Percentiles rank a stretch among this genome's conserved stretches.
Conservation (phyloP, 1,140 invertebrate species). For the Drosophila kurseongensis region DNA sequence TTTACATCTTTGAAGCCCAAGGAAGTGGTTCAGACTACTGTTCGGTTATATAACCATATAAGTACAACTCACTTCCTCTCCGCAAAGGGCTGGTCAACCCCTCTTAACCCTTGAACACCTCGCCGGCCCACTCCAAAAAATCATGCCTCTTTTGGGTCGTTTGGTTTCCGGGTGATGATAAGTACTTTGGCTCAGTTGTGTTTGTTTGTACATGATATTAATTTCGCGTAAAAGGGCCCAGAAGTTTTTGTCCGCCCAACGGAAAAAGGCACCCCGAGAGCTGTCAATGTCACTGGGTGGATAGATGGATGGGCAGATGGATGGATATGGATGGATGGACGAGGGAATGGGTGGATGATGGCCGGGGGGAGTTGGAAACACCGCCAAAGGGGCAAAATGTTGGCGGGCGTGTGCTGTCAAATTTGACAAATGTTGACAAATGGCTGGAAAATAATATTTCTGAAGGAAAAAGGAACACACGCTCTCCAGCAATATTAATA, state of each 20-base stretch:
- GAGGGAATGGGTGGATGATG: conserved; percentile 17
- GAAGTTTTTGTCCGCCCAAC: conserved; percentile 29
- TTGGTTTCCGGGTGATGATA: conserved; percentile 49
- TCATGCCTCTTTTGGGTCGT: conserved; percentile 35
- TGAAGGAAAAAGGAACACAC: conserved; percentile 19
- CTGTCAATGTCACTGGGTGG: conserved; percentile 66
- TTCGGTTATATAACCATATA: neutral
- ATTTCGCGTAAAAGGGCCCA: conserved; percentile 71
- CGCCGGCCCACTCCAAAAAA: conserved; percentile 2
- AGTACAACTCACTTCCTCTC: neutral
- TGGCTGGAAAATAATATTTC: conserved; percentile 75
- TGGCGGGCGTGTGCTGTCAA: conserved; percentile 71
- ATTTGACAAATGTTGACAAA: conserved; percentile 83
- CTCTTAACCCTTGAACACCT: conserved; percentile 11
- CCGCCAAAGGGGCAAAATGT: conserved; percentile 52
- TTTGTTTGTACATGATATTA: conserved; percentile 78
- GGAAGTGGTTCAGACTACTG: neutral
- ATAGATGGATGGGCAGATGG: conserved; percentile 29
- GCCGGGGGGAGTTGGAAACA: conserved; percentile 29
- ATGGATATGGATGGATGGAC: conserved; percentile 19
- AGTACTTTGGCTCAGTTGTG: conserved; percentile 70
- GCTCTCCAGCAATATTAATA: conserved; percentile 53
- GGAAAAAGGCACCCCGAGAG: conserved; percentile 43
- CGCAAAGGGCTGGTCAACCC: neutral
- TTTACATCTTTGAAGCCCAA: too few species aligned